Percentiles rank a stretch among this genome's conserved stretches.
These are phyloP conservation scores for Mermis nigrescens DNA, from an alignment of 2,888 invertebrate genomes.

Conservation along the genomic window DNA sequence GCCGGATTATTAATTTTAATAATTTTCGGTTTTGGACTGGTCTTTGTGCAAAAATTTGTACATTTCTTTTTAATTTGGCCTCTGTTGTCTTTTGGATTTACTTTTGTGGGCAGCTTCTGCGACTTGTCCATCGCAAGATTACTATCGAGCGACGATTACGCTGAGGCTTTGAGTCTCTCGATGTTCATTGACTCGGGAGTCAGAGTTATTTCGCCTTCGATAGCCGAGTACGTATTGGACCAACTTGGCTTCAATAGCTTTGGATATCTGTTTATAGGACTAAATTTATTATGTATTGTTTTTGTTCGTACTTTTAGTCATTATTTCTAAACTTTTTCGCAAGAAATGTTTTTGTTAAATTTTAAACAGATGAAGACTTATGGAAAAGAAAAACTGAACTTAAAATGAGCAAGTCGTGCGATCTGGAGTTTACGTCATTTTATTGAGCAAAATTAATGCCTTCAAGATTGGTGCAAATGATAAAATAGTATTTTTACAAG, in stretches of 20 bases:
- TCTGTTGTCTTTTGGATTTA: background rate
- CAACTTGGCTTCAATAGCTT: background rate
- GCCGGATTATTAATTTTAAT: background rate
- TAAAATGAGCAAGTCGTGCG: too few relatives aligned
- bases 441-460: too few relatives aligned
- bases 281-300: too few relatives aligned
- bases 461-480: too few relatives aligned
- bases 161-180: background rate
- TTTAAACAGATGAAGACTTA: too few relatives aligned
- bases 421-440: too few relatives aligned
- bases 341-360: too few relatives aligned
- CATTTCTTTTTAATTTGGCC: background rate
- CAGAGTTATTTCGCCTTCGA: background rate
- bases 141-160: background rate
- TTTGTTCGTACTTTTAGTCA: too few relatives aligned
- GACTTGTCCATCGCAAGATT: background rate
- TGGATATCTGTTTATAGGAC: too few relatives aligned
- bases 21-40: background rate
- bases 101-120: background rate
- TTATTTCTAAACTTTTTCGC: too few relatives aligned
- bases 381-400: too few relatives aligned
- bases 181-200: background rate
- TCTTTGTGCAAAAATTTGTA: background rate
- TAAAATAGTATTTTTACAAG: too few relatives aligned
- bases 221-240: background rate